phyloP scores from a whole-genome alignment of 1,140 invertebrate species.

The Pectinophora gossypiella region DNA sequence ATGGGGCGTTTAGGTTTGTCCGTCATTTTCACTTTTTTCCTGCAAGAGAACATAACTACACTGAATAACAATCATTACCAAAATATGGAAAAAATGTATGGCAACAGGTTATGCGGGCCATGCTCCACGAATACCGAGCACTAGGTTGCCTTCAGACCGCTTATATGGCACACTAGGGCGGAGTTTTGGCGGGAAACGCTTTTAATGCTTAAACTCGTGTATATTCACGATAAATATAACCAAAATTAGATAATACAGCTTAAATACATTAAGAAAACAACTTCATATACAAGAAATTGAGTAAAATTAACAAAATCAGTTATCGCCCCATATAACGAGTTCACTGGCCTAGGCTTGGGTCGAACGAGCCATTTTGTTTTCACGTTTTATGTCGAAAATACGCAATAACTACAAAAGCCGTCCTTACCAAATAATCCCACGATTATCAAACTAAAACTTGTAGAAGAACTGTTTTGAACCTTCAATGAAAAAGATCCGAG shows the following conservation, averaged over 20 bases:
- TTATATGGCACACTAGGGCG: conserved; percentile 40
- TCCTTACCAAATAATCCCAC: conserved; percentile 58
- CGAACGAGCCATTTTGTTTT: conserved; percentile 75
- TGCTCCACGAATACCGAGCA: conserved; percentile 26
- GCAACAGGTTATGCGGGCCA: conserved; percentile 44
- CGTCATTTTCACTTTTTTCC: conserved; percentile 82
- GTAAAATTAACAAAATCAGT: conserved; percentile 51
- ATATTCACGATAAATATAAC: conserved; percentile 20
- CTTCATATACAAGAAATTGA: conserved; percentile 11
- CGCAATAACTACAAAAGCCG: conserved; percentile 62
- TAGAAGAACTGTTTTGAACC: conserved; percentile 66
- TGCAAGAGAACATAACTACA: conserved; percentile 30
- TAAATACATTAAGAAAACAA: conserved; percentile 12
- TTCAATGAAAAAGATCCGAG: conserved; percentile 67
- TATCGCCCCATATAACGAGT: conserved; percentile 70
- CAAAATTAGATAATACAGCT: conserved; percentile 6
- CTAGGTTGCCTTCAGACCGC: conserved; percentile 36
- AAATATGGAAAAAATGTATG: conserved; percentile 28
- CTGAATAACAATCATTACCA: conserved; percentile 17
- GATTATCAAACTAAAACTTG: conserved; percentile 58
- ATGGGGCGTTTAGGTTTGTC: conserved; percentile 91
- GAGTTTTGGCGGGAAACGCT: conserved; percentile 71
- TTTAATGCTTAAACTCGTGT: conserved; percentile 25
- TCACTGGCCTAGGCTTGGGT: conserved; percentile 70
- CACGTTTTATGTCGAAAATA: conserved; percentile 70